Percentiles rank a stretch among this genome's conserved stretches.
These are phyloP conservation scores for Lacerta viridis DNA, from an alignment of 2,797 vertebrate species.

Conservation along the genomic window DNA sequence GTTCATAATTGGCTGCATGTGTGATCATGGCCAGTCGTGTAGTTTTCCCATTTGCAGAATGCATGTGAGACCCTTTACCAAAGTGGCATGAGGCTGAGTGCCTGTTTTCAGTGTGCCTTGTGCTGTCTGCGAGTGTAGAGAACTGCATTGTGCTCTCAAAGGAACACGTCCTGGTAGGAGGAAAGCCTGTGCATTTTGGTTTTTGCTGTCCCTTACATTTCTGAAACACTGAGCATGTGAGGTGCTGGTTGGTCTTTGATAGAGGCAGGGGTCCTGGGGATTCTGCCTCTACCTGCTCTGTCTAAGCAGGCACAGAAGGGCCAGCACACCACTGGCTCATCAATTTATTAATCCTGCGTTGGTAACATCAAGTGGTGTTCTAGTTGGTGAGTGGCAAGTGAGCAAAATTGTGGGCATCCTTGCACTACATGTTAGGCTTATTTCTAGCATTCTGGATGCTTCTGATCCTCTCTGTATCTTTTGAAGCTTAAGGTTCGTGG, in stretches of 20 bases:
- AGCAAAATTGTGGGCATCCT: not conserved
- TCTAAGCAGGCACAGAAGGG: not conserved
- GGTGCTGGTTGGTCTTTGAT: not conserved
- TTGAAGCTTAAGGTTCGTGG: not conserved
- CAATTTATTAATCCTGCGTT: too few species aligned
- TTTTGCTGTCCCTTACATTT: not conserved
- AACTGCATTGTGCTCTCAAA: not conserved
- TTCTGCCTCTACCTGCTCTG: not conserved
- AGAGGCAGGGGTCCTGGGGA: not conserved
- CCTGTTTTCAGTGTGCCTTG: not conserved
- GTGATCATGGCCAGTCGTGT: not conserved
- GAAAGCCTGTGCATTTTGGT: not conserved
- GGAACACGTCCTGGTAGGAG: not conserved
- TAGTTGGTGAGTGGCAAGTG: not conserved
- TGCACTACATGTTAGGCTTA: not conserved
- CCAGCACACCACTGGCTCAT: not conserved
- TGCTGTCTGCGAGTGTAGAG: not conserved
- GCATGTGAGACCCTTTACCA: not conserved
- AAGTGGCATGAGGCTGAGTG: not conserved
- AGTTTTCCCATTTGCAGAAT: not conserved
- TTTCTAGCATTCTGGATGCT: not conserved
- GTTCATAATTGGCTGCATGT: conserved; percentile 3
- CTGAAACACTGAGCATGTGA: not conserved
- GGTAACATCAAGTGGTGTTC: too few species aligned
- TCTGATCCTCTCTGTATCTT: not conserved